phyloP scores from a whole-genome alignment of 2,113 vertebrate genomes.

The Alces alces region DNA sequence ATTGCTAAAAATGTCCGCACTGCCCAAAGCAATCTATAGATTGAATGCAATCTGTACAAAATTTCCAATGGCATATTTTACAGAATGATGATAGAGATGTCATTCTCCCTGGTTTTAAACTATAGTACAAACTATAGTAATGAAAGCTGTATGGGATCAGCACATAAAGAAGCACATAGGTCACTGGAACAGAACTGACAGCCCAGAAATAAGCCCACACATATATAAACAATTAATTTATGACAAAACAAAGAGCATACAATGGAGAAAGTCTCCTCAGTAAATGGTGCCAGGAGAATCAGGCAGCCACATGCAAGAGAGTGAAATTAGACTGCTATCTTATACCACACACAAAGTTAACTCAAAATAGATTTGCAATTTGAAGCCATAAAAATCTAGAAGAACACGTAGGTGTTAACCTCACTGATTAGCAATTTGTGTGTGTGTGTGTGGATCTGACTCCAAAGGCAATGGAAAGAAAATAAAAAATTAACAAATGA shows the following conservation, averaged over 20 bases:
- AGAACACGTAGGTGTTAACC: not conserved
- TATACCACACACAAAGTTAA: not conserved
- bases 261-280: not conserved
- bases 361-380: not conserved
- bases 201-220: not conserved
- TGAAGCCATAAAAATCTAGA: not conserved
- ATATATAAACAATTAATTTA: not conserved
- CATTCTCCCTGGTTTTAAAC: not conserved
- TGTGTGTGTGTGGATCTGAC: not conserved
- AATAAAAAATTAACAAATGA: not conserved
- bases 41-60: not conserved
- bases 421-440: not conserved
- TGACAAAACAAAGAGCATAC: not conserved
- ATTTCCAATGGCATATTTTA: not conserved
- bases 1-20: not conserved
- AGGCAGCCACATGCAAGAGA: not conserved
- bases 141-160: not conserved
- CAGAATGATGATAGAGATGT: not conserved
- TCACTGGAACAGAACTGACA: not conserved
- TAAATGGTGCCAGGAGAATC: not conserved
- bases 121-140: not conserved
- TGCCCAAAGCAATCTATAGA: not conserved
- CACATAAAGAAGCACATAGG: not conserved
- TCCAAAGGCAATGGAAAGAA: not conserved
- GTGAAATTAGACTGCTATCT: not conserved